A percentile compares a stretch with the other conserved stretches of the same genome.
Conservation (phyloP, 2,888 invertebrate species). For the Scotopteryx bipunctaria region DNA sequence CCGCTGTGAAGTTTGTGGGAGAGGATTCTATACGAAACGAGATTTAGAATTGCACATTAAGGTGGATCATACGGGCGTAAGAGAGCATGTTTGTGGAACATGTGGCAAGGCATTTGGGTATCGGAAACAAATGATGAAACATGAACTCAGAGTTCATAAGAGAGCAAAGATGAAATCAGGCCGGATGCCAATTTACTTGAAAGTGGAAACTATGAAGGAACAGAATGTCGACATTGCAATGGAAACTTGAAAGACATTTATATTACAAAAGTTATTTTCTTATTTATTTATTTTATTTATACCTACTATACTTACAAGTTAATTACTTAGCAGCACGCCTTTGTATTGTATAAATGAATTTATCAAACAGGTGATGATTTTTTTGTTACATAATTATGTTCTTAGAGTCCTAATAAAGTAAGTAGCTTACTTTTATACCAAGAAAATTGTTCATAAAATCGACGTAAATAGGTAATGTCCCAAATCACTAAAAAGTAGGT, state of each 20-base stretch:
- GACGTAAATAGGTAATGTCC: too few relatives aligned
- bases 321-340: too few relatives aligned
- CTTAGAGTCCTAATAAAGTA: too few relatives aligned
- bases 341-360: too few relatives aligned
- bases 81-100: conserved; percentile 66
- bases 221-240: conserved; percentile 34
- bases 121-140: conserved; percentile 75
- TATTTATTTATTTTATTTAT: too few relatives aligned
- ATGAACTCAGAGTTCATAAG: conserved; percentile 71
- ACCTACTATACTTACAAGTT: too few relatives aligned
- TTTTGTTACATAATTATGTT: too few relatives aligned
- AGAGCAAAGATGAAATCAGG: conserved; percentile 66
- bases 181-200: conserved; percentile 66
- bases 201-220: conserved; percentile 55
- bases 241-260: conserved; percentile 3
- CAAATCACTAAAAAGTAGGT: too few relatives aligned
- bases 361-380: too few relatives aligned
- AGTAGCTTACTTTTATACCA: too few relatives aligned
- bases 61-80: conserved; percentile 69
- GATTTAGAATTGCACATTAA: conserved; percentile 66
- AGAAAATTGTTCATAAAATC: too few relatives aligned
- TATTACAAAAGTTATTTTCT: too few relatives aligned
- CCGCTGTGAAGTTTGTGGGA: conserved; percentile 64
- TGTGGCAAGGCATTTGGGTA: conserved; percentile 75
- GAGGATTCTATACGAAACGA: conserved; percentile 65